Percentiles rank a stretch among this genome's conserved stretches.
phyloP scores from a whole-genome alignment of 2,113 vertebrate species.

The Buteo buteo region DNA sequence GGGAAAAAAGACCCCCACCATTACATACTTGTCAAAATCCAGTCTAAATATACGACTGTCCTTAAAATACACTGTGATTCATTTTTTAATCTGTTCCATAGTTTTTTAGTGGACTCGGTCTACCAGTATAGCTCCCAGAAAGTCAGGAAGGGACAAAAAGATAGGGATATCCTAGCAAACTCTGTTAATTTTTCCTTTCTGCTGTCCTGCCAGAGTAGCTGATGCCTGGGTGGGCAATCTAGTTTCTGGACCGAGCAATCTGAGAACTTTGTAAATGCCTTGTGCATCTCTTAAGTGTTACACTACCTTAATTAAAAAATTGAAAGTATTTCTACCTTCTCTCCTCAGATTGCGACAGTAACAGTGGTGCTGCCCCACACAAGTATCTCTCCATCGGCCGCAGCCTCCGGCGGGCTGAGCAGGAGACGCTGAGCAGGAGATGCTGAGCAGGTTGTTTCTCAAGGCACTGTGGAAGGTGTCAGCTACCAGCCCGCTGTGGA shows the following conservation, averaged over 20 bases:
- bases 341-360: rapidly evolving
- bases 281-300: background rate
- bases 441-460: background rate
- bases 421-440: background rate
- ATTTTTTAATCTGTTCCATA: background rate
- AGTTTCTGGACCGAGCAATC: background rate
- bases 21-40: background rate
- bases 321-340: background rate
- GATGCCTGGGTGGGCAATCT: background rate
- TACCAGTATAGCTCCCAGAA: background rate
- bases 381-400: background rate
- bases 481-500: background rate
- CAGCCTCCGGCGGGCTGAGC: too few relatives aligned
- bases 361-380: background rate
- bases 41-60: background rate
- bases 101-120: background rate
- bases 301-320: background rate
- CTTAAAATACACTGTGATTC: background rate
- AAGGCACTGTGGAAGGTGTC: background rate
- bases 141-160: background rate
- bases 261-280: background rate
- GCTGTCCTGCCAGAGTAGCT: background rate
- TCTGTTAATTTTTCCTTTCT: background rate
- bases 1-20: background rate
- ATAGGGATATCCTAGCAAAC: background rate